Evolutionary conservation across 2,888 invertebrate species (phyloP).

Genomic region (Volucella bombylans): DNA sequence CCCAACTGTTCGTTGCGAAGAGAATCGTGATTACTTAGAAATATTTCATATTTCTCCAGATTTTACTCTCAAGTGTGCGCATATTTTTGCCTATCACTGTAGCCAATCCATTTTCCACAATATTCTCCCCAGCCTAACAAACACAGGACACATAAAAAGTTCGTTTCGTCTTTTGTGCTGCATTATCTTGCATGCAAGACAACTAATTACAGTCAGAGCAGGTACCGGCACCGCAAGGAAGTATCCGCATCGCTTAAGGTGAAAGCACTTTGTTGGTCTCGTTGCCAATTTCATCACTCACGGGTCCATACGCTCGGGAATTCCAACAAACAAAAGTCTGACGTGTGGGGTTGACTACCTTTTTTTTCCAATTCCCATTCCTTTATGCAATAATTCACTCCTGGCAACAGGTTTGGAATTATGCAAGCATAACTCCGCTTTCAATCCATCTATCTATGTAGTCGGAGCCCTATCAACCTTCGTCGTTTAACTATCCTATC

Average conservation of each 20-base stretch:
- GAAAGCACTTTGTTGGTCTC: slow-evolving; percentile 32
- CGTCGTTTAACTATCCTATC: slow-evolving; percentile 24
- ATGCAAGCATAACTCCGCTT: slow-evolving; percentile 40
- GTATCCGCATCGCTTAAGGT: slow-evolving; percentile 38
- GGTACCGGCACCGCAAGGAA: no score
- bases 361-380: slow-evolving; percentile 29
- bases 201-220: slow-evolving; percentile 56
- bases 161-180: slow-evolving; percentile 43
- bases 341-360: slow-evolving; percentile 28
- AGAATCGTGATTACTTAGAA: no score
- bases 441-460: not conserved
- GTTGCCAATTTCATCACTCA: slow-evolving; percentile 47
- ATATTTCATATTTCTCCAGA: no score
- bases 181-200: slow-evolving; percentile 38
- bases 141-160: slow-evolving; percentile 36
- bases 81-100: no score
- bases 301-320: slow-evolving; percentile 58
- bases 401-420: slow-evolving; percentile 66
- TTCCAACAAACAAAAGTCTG: slow-evolving; percentile 32
- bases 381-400: slow-evolving; percentile 53
- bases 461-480: slow-evolving; percentile 3
- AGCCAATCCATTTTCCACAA: not conserved
- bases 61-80: no score
- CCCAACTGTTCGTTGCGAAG: no score
- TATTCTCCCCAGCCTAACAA: slow-evolving; percentile 6